phyloP scores from a whole-genome alignment of 2,888 invertebrate genomes.

The Ganaspis brasiliensis region DNA sequence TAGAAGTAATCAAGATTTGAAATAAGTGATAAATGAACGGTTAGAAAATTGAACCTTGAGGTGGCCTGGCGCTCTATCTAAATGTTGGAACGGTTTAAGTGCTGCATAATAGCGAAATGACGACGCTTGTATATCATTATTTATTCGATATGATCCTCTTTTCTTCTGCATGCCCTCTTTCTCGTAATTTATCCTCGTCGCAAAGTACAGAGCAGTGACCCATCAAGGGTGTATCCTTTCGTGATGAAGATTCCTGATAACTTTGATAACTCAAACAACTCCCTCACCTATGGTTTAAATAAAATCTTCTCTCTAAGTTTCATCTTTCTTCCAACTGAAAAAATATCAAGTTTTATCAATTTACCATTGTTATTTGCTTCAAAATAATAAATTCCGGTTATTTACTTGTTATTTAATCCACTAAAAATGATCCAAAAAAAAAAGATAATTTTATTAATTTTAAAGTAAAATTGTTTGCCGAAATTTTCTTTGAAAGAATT shows the following conservation, averaged over 20 bases:
- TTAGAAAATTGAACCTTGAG: conserved; percentile 7
- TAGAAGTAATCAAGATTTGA: background rate
- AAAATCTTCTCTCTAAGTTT: background rate
- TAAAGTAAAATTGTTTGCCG: too few relatives aligned
- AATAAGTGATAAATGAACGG: conserved; percentile 14
- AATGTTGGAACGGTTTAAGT: conserved; percentile 19
- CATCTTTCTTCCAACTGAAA: background rate
- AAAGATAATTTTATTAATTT: too few relatives aligned
- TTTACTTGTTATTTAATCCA: too few relatives aligned
- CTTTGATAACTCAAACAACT: background rate
- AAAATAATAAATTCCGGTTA: too few relatives aligned
- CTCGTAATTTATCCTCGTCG: conserved; percentile 30
- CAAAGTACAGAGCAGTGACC: conserved; percentile 28
- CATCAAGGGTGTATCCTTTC: conserved; percentile 13
- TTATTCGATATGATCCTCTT: conserved; percentile 44
- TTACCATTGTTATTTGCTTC: too few relatives aligned
- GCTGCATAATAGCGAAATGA: conserved; percentile 33
- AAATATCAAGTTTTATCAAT: too few relatives aligned
- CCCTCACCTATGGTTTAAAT: background rate
- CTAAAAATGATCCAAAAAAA: too few relatives aligned
- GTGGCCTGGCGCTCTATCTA: conserved; percentile 8
- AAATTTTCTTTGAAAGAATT: too few relatives aligned
- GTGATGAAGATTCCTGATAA: conserved; percentile 27
- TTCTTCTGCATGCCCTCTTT: conserved; percentile 26
- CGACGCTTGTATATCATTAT: conserved; percentile 37